These are phyloP conservation scores for Brachymystax lenok DNA, from an alignment of 2,797 vertebrate genomes.

Conservation along the genomic window DNA sequence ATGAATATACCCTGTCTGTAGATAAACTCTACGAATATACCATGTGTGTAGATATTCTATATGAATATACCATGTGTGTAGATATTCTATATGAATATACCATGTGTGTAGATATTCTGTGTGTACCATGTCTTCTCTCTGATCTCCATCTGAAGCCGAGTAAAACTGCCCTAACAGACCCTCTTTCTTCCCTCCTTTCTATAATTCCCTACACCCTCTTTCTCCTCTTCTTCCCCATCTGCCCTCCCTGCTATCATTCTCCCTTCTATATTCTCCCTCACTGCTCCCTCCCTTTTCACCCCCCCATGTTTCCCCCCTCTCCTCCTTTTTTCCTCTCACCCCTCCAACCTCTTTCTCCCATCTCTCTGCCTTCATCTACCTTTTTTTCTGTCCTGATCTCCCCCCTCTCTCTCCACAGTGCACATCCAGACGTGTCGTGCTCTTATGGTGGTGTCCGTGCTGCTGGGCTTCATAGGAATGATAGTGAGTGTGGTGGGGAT, in stretches of 20 bases:
- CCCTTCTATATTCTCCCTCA: no score
- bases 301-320: not conserved
- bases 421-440: slow-evolving; percentile 95
- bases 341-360: not conserved
- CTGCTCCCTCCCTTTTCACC: not conserved
- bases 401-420: slow-evolving; percentile 67
- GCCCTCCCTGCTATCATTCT: not conserved
- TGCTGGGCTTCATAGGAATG: slow-evolving; percentile 91
- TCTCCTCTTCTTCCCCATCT: not conserved
- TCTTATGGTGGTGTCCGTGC: slow-evolving; percentile 93
- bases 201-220: no score
- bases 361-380: no score
- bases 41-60: no score
- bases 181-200: not conserved
- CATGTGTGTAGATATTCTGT: not conserved
- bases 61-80: no score
- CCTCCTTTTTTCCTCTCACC: not conserved
- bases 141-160: not conserved
- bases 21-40: no score
- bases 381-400: no score
- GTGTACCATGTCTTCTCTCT: not conserved
- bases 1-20: no score
- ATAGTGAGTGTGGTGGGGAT: slow-evolving; percentile 94
- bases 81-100: no score
- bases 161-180: not conserved